A percentile compares a stretch with the other conserved stretches of the same genome.
Conservation (phyloP, 2,797 vertebrate genomes). For the Fundulus diaphanus region DNA sequence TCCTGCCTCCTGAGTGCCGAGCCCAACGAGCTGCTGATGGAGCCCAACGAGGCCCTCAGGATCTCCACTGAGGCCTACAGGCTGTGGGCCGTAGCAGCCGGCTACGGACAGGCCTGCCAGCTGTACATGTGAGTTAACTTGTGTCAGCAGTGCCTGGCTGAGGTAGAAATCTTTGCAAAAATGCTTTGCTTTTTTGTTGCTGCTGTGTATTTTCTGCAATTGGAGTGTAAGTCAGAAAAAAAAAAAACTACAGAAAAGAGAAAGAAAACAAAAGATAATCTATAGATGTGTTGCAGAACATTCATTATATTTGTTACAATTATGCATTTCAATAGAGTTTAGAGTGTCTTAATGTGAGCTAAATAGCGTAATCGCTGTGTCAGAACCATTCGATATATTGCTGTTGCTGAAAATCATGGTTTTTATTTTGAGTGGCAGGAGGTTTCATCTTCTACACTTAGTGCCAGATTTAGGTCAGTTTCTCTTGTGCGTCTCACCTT, state of each 20-base stretch:
- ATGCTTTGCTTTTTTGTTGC: neutral
- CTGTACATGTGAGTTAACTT: slow-evolving; percentile 85
- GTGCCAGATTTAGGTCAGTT: neutral
- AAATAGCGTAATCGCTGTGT: neutral
- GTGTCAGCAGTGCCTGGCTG: neutral
- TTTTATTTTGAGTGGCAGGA: no score
- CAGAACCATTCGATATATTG: no score
- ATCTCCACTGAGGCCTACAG: slow-evolving; percentile 89
- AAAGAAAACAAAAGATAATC: neutral
- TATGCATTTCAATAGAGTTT: no score
- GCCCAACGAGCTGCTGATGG: slow-evolving; percentile 86
- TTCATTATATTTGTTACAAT: no score
- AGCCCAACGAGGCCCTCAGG: slow-evolving; percentile 80
- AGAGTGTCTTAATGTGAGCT: neutral
- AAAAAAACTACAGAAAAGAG: neutral
- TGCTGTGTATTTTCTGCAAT: neutral
- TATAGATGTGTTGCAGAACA: neutral
- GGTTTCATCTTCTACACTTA: no score
- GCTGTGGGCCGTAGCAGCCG: slow-evolving; percentile 89
- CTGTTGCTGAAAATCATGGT: no score
- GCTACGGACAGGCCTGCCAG: slow-evolving; percentile 89
- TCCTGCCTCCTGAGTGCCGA: slow-evolving; percentile 87
- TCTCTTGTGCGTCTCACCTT: neutral
- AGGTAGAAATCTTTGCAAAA: neutral
- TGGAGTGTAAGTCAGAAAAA: neutral